Percentiles rank a stretch among this genome's conserved stretches.
These are phyloP conservation scores for Nothocercus julius DNA, from an alignment of 2,113 vertebrate genomes.

Conservation along the genomic window DNA sequence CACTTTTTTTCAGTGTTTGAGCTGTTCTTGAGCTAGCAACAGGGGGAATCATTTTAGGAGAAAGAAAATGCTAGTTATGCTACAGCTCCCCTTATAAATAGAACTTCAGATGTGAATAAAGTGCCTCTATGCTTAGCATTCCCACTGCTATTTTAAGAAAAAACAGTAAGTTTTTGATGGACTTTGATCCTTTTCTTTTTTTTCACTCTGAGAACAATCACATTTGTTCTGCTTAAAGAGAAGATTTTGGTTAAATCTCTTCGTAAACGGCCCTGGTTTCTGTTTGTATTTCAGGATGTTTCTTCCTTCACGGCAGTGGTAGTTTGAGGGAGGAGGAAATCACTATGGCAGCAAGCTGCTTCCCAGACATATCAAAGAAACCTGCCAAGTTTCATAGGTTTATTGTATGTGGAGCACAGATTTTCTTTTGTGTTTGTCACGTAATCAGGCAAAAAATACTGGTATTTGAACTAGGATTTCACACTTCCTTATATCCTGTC, in stretches of 20 bases:
- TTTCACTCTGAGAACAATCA: neutral
- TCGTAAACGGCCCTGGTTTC: neutral
- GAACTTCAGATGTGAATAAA: neutral
- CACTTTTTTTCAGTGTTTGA: neutral
- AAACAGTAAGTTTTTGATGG: neutral
- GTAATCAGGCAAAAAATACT: neutral
- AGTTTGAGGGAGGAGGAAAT: conserved; percentile 20
- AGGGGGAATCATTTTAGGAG: neutral
- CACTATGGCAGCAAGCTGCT: conserved; percentile 39
- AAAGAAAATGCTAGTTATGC: neutral
- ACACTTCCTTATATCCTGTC: neutral
- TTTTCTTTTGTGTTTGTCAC: conserved; percentile 3
- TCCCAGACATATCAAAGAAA: conserved; percentile 1
- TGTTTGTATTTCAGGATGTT: conserved; percentile 30
- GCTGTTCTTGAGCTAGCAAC: neutral
- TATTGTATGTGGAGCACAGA: neutral
- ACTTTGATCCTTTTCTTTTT: neutral
- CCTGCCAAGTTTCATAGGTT: conserved; percentile 23
- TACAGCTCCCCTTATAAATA: neutral
- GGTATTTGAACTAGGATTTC: conserved; percentile 13
- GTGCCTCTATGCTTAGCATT: neutral
- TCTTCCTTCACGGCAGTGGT: neutral
- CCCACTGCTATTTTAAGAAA: neutral
- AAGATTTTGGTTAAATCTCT: neutral
- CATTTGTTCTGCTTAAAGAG: neutral